These are phyloP conservation scores for Scylla paramamosain DNA, from an alignment of 1,140 invertebrate species.

Conservation along the genomic window DNA sequence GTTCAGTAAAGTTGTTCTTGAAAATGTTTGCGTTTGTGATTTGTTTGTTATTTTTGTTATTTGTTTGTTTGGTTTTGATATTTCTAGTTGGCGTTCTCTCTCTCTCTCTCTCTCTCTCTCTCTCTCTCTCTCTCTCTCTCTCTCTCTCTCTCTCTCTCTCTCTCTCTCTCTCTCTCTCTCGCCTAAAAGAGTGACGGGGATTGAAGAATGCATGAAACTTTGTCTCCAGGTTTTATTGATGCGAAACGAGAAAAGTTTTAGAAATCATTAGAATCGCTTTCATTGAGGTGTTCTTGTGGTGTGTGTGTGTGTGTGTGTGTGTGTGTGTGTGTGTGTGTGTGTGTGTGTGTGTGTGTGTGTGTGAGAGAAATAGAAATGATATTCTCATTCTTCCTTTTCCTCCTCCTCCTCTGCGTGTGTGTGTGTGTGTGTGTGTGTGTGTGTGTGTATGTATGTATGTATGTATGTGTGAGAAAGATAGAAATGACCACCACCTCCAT, in stretches of 20 bases:
- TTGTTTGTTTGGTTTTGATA: not conserved
- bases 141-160: constrained; percentile 20
- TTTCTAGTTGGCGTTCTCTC: not conserved
- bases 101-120: constrained; percentile 38
- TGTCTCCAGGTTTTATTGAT: constrained; percentile 4
- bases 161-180: constrained; percentile 20
- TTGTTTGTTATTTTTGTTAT: too few relatives aligned
- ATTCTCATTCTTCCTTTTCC: not conserved
- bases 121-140: constrained; percentile 23
- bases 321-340: constrained; percentile 34
- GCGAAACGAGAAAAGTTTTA: constrained; percentile 10
- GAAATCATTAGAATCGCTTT: constrained; percentile 23
- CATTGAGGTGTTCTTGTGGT: constrained; percentile 13
- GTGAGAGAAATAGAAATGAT: not conserved
- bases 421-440: not conserved
- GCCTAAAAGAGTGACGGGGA: not conserved
- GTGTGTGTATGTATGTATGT: not conserved
- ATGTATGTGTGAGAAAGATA: not conserved
- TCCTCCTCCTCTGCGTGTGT: not conserved
- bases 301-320: constrained; percentile 13
- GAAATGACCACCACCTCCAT: not conserved
- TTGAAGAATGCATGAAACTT: constrained; percentile 23
- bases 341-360: constrained; percentile 30
- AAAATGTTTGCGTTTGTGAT: too few relatives aligned
- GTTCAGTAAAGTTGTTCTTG: not conserved